A percentile compares a stretch with the other conserved stretches of the same genome.
Evolutionary conservation across 2,113 vertebrate species (phyloP).

Genomic region (Eurystomus gularis): DNA sequence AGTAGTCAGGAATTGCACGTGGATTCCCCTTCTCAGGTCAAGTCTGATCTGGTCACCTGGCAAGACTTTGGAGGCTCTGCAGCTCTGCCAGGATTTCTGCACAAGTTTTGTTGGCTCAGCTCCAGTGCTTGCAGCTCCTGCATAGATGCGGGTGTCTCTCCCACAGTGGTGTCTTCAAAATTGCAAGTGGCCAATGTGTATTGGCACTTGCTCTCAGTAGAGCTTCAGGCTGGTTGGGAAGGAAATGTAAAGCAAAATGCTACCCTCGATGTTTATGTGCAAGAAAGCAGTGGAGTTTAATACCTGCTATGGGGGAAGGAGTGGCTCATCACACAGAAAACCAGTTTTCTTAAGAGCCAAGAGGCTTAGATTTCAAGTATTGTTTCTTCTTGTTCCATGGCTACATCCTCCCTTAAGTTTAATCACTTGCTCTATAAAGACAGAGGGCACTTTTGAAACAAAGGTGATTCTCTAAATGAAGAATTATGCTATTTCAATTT

Average conservation of each 20-base stretch:
- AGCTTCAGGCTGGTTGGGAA: not conserved
- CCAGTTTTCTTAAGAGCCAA: not conserved
- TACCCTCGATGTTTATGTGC: not conserved
- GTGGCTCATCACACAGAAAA: not conserved
- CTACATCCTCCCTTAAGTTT: slow-evolving; percentile 56
- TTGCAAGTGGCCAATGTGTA: not conserved
- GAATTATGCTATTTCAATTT: not conserved
- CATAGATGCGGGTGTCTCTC: not conserved
- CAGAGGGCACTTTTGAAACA: slow-evolving; percentile 27
- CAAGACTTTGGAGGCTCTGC: accelerated
- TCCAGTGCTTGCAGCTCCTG: not conserved
- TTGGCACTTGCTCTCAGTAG: not conserved
- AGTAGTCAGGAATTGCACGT: not conserved
- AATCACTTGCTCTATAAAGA: slow-evolving; percentile 15
- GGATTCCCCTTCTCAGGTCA: not conserved
- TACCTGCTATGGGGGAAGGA: not conserved
- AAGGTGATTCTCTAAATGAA: slow-evolving; percentile 55
- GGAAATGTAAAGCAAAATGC: not conserved
- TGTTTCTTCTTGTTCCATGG: slow-evolving; percentile 63
- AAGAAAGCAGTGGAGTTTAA: not conserved
- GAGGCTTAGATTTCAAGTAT: slow-evolving; percentile 48
- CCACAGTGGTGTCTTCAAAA: not conserved
- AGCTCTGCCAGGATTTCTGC: not conserved
- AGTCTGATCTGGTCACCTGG: not conserved
- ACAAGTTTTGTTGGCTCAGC: not conserved